Evolutionary conservation across 2,113 vertebrate species (phyloP).

Genomic region (Monarcha castaneiventris): DNA sequence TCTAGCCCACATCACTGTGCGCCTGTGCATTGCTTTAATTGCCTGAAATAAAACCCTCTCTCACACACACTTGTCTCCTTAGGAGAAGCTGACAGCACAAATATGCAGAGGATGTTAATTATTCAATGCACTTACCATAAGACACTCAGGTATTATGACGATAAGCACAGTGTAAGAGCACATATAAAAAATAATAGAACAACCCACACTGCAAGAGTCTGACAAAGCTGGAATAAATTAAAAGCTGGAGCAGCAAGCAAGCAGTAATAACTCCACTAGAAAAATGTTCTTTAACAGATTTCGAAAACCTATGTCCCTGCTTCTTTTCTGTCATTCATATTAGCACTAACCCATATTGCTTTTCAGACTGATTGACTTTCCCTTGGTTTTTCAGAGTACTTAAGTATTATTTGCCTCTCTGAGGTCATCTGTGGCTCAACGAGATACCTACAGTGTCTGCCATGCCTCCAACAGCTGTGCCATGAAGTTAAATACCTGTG

Average conservation of each 20-base stretch:
- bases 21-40: conserved; percentile 4
- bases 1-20: not conserved
- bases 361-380: not conserved
- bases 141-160: not conserved
- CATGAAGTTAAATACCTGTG: not conserved
- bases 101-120: conserved; percentile 28
- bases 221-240: conserved; percentile 16
- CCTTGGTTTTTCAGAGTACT: not conserved
- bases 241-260: not conserved
- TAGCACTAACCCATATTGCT: not conserved
- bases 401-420: not conserved
- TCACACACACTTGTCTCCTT: not conserved
- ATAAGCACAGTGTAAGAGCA: not conserved
- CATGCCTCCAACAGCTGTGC: not conserved
- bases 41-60: not conserved
- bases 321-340: not conserved
- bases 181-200: not conserved
- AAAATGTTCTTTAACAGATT: not conserved
- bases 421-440: not conserved
- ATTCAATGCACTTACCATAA: not conserved
- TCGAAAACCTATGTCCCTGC: not conserved
- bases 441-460: rapidly evolving
- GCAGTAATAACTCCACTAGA: not conserved
- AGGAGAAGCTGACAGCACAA: conserved; percentile 20
- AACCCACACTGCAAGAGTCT: not conserved